Evolutionary conservation across 23 tunicate species (phyloP), one percentile per base, ranked within the genome.

Genomic region (Corella eumyota): DNA sequence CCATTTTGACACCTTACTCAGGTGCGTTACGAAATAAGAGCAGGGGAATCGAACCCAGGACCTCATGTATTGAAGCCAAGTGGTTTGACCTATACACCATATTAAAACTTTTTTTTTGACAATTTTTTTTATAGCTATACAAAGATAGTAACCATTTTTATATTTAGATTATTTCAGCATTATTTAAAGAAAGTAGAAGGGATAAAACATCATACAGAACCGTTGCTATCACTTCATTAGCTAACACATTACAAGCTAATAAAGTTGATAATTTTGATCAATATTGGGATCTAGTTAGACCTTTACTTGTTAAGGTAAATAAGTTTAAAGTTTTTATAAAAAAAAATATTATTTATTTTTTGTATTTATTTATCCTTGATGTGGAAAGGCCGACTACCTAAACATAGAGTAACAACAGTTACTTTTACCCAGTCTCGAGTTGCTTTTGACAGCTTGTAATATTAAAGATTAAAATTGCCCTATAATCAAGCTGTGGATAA

Each of bases 171-270:
- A 21, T 78, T 3, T 36, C 76, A 32, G 50, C 60, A 17, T 53
- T 78, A 26, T 38, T 53, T 27, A 69, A 63, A 30, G 86, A 78
- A 27, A 34, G 75, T 51, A 61, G 54, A 69, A 51, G 86, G 19
- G 76, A 69, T 11, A 78, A 78, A 11, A 30, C 60, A n/a, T 11
- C 23, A 22, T 78, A 78, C 56, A 60, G 65, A 35, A 29, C 58
- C 0, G 65, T 61, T 4, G 76, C 86, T 2, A 69, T 69, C 20
- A 26, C 47, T 2, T 62, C 71, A 28, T 71, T 78, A 36, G 67
- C 68, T n/a, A 27, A 34, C 21, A 56, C 62, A 1, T 32, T 69
- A 21, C 64, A 69, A 62, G 68, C 77, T 30, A 64, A 61, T 22
- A 61, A 38, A 58, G 34, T 78, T 19, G 76, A 78, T 53, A 52